Percentiles rank a stretch among this genome's conserved stretches.
Conservation (phyloP, 1,140 invertebrate species). For the Drosophila punjabiensis region DNA sequence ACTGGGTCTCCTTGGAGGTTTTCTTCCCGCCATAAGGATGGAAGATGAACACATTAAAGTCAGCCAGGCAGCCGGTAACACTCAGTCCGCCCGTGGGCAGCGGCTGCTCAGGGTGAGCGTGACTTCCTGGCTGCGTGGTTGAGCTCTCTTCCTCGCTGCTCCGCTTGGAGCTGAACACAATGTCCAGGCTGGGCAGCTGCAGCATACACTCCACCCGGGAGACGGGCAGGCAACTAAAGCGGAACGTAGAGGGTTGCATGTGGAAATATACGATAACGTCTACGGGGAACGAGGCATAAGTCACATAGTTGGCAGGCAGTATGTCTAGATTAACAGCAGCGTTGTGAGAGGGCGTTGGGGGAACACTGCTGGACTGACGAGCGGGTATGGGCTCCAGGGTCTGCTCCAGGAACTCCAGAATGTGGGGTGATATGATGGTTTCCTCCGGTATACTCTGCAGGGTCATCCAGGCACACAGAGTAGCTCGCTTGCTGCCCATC, state of each 20-base stretch:
- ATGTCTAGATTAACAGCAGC: slow-evolving; percentile 86
- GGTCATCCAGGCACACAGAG: slow-evolving; percentile 97
- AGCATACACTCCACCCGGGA: slow-evolving; percentile 98
- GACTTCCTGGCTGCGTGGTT: slow-evolving; percentile 9
- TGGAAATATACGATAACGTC: slow-evolving; percentile 99
- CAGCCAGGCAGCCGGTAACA: slow-evolving; percentile 96
- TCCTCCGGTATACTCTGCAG: slow-evolving; percentile 98
- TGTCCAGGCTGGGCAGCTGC: slow-evolving; percentile 97
- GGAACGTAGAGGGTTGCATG: slow-evolving; percentile 98
- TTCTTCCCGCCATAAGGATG: slow-evolving; percentile 98
- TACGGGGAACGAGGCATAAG: slow-evolving; percentile 97
- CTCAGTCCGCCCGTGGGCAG: slow-evolving; percentile 86
- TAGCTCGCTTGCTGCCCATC: slow-evolving; percentile 94
- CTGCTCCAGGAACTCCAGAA: slow-evolving; percentile 97
- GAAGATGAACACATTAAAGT: slow-evolving; percentile 99
- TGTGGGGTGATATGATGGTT: slow-evolving; percentile 97
- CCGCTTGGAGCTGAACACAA: slow-evolving; percentile 96
- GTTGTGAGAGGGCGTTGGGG: slow-evolving; percentile 71
- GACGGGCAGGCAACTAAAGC: slow-evolving; percentile 97
- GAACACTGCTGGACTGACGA: slow-evolving; percentile 85
- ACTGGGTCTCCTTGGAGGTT: slow-evolving; percentile 93
- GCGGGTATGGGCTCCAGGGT: slow-evolving; percentile 96
- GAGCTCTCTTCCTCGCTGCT: slow-evolving; percentile 88
- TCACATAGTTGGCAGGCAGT: slow-evolving; percentile 90
- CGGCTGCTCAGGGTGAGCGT: slow-evolving; percentile 71